Evolutionary conservation across 2,888 invertebrate species (phyloP).

Genomic region (Caenorhabditis virilis): DNA sequence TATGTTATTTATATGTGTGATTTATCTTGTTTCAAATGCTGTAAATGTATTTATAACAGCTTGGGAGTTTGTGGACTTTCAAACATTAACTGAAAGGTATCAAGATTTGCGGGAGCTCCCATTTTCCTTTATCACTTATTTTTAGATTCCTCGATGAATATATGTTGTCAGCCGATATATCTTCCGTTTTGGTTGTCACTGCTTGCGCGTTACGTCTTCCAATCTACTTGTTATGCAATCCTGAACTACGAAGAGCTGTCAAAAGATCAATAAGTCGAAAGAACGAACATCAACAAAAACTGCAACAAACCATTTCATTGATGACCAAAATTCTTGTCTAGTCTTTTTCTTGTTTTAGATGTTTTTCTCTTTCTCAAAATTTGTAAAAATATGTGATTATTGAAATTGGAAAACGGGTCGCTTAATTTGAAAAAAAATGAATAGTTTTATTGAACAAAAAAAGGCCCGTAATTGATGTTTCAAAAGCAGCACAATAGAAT

Average conservation of each 20-base stretch:
- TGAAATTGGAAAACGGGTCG: too few species aligned
- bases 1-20: constrained; percentile 38
- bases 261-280: constrained; percentile 24
- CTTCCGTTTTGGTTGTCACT: constrained; percentile 40
- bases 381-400: too few species aligned
- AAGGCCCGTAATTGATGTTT: too few species aligned
- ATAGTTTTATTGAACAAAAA: too few species aligned
- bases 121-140: not conserved
- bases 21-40: constrained; percentile 40
- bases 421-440: too few species aligned
- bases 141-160: constrained; percentile 39
- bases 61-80: constrained; percentile 47
- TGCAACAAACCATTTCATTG: constrained; percentile 30
- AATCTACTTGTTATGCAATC: constrained; percentile 46
- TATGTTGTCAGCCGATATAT: constrained; percentile 43
- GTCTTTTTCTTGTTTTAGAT: not conserved
- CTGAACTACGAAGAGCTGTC: constrained; percentile 40
- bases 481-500: too few species aligned
- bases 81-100: constrained; percentile 21
- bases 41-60: constrained; percentile 46
- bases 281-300: constrained; percentile 28
- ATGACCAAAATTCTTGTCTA: constrained; percentile 34
- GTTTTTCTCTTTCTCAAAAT: too few species aligned
- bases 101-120: too few species aligned
- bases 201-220: constrained; percentile 45